Conservation (phyloP, 1,140 invertebrate genomes). For the Caenorhabditis inopinata region DNA sequence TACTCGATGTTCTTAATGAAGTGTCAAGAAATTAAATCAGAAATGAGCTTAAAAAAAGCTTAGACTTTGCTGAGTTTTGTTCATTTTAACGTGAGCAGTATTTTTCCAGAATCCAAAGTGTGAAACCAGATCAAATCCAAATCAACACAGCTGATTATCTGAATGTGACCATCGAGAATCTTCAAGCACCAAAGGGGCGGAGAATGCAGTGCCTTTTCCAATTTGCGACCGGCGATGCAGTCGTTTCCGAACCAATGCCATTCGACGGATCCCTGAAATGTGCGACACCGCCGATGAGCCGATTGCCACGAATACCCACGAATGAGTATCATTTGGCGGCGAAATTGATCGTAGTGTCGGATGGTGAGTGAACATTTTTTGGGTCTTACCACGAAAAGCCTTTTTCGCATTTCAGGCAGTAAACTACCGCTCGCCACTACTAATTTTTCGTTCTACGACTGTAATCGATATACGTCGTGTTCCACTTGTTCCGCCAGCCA, state of each 20-base stretch:
- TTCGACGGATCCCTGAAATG: conserved; percentile 21
- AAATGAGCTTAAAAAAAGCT: background rate
- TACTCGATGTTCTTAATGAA: too few relatives aligned
- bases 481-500: conserved; percentile 67
- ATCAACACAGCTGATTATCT: conserved; percentile 59
- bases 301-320: background rate
- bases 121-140: conserved; percentile 61
- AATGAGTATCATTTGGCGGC: conserved; percentile 9
- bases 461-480: conserved; percentile 62
- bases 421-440: conserved; percentile 56
- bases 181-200: conserved; percentile 42
- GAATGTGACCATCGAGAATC: conserved; percentile 58
- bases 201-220: conserved; percentile 42
- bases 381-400: background rate
- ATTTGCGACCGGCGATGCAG: conserved; percentile 3
- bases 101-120: conserved; percentile 57
- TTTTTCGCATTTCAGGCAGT: background rate
- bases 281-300: conserved; percentile 8
- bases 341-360: background rate
- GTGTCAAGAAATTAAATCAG: background rate
- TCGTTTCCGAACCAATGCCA: conserved; percentile 31
- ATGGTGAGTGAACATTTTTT: background rate
- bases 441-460: conserved; percentile 66
- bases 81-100: conserved; percentile 37
- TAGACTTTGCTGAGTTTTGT: background rate